Base-by-base conservation (phyloP, 2,888 invertebrate genomes). In the Dicyrtoma fusca region DNA sequence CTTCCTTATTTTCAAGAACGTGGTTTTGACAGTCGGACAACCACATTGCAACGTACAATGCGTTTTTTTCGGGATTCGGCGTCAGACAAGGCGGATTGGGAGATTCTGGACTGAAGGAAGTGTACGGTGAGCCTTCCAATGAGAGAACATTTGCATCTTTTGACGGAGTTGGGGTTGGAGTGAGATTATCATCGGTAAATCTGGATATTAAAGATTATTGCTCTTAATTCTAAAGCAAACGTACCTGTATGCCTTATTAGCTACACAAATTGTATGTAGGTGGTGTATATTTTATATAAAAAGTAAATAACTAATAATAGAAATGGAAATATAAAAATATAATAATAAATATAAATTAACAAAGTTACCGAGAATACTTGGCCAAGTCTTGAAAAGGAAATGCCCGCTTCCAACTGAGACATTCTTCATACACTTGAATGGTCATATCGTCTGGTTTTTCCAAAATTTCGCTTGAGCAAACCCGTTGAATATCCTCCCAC, bases 401-500 rank as follows among this genome's bases (percentile, higher is more conserved):
- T 53, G 78, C 79, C 51, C 75, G 66, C 71, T 69, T 72, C 79
- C 79, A 79, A 53, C 72, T 73, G 25, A 78, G 59, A 61, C 79
- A 79, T 64, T 79, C 79, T 17, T 78, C 68, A 68, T 72, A 76
- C 19, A 79, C 72, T 21, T 21, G 59, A 21, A 66, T 26, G 14
- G 77, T 69, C 79, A 79, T 79, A 69, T 72, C 72, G 8, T 68
- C 66, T 1, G 79, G 77, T 53, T 70, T 74, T n/a, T 62, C 68
- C 1, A 23, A 11, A 11, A 23, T 44, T 51, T 69, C 75, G 2
- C 75, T 74, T 2, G 51, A 69, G 34, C 77, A 77, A 17, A 79
- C 77, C 21, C 42, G 23, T 61, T 79, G 76, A 62, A 79, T 74
- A 11, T 75, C 76, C 13, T 79, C 75, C 79, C 79, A 79, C n/a